phyloP scores from a whole-genome alignment of 2,888 invertebrate genomes.

The Amblyteles armatorius region DNA sequence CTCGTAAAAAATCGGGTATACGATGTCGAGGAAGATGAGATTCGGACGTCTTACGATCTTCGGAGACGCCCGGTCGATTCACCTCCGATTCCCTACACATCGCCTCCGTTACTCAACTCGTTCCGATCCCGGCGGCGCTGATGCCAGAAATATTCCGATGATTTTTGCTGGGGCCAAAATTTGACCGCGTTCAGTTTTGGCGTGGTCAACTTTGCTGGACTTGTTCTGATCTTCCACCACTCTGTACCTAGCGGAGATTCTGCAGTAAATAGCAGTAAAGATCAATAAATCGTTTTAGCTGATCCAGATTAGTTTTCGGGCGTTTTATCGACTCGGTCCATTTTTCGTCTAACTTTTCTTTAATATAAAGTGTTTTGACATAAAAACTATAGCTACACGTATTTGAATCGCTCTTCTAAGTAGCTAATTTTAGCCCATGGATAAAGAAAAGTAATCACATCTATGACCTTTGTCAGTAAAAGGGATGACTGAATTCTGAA shows the following conservation, averaged over 20 bases:
- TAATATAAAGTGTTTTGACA: neutral
- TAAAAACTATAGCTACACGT: neutral
- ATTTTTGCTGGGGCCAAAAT: neutral
- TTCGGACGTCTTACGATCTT: constrained; percentile 34
- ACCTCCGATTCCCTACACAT: constrained; percentile 8
- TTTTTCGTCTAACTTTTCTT: neutral
- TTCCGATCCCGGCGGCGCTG: neutral
- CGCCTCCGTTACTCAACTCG: constrained; percentile 18
- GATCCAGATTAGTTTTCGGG: neutral
- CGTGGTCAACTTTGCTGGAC: no score
- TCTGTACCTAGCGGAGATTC: no score
- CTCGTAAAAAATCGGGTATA: constrained; percentile 62
- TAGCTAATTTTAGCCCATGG: no score
- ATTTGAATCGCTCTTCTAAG: no score
- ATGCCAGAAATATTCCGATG: neutral
- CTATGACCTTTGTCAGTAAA: no score
- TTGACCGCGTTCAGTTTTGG: neutral
- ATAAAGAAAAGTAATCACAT: no score
- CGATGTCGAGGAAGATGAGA: constrained; percentile 58
- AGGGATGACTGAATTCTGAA: no score
- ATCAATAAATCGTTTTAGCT: no score
- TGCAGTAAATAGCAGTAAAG: no score
- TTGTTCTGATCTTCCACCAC: no score
- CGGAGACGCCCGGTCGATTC: constrained; percentile 12
- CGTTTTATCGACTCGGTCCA: neutral